Percentiles rank a stretch among this genome's conserved stretches.
Conservation (phyloP, 1,140 invertebrate genomes). For the Pseudobourletiella spinata region DNA sequence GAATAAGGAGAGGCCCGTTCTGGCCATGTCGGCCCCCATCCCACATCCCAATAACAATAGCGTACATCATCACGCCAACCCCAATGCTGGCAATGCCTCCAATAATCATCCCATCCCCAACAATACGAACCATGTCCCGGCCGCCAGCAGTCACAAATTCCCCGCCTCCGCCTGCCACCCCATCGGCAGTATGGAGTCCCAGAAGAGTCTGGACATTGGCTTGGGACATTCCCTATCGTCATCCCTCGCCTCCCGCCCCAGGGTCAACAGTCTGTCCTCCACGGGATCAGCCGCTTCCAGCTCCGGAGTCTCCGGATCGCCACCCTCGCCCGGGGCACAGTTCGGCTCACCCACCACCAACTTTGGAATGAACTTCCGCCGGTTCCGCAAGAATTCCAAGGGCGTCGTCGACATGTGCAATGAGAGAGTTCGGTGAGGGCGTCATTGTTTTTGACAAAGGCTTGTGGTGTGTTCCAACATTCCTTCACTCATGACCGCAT, state of each 20-base stretch:
- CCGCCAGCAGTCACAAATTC: slow-evolving; percentile 33
- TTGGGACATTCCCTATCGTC: slow-evolving; percentile 12
- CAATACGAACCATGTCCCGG: neutral
- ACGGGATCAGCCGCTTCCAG: slow-evolving; percentile 53
- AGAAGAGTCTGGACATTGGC: slow-evolving; percentile 14
- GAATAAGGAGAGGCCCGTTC: slow-evolving; percentile 37
- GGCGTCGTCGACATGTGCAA: neutral
- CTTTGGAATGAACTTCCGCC: slow-evolving; percentile 1
- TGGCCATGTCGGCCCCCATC: slow-evolving; percentile 36
- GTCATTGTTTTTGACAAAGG: neutral
- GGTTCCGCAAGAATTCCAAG: slow-evolving; percentile 2
- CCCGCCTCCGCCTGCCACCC: neutral
- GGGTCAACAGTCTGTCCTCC: slow-evolving; percentile 55
- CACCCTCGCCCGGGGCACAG: slow-evolving; percentile 45
- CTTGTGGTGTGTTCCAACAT: slow-evolving; percentile 37
- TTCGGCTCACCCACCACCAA: slow-evolving; percentile 43
- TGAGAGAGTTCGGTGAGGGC: neutral
- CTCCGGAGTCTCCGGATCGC: slow-evolving; percentile 37
- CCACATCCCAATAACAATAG: slow-evolving; percentile 34
- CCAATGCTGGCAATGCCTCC: neutral
- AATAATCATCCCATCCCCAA: neutral
- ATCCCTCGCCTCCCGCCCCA: slow-evolving; percentile 32
- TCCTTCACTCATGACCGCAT: too few relatives aligned
- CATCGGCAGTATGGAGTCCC: slow-evolving; percentile 47
- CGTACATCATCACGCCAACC: neutral